Conservation (phyloP, 2,888 invertebrate species). For the Ormyrus labotus region DNA sequence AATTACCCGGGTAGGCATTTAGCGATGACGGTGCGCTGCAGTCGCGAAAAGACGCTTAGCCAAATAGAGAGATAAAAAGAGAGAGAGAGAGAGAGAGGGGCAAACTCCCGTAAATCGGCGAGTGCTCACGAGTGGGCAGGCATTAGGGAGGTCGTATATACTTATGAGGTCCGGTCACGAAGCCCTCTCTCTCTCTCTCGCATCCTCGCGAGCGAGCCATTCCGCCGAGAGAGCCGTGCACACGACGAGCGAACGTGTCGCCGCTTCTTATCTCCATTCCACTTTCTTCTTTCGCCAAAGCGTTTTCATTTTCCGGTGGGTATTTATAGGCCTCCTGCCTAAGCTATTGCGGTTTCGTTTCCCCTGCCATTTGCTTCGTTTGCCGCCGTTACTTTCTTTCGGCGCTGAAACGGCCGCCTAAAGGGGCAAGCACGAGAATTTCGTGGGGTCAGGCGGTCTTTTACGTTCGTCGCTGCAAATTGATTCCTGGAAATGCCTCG, state of each 20-base stretch:
- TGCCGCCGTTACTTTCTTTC: no score
- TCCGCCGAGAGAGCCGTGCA: not conserved
- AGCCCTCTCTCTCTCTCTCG: slow-evolving; percentile 51
- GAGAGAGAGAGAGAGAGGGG: not conserved
- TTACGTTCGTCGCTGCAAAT: no score
- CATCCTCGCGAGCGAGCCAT: not conserved
- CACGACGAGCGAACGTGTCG: not conserved
- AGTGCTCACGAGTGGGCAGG: not conserved
- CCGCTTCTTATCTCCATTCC: not conserved
- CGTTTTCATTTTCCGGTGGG: not conserved
- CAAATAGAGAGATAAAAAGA: not conserved
- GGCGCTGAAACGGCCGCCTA: no score
- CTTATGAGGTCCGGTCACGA: slow-evolving; percentile 67
- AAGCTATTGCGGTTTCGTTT: no score
- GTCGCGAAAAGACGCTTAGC: no score
- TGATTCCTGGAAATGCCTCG: no score
- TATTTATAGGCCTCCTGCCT: no score
- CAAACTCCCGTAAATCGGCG: slow-evolving; percentile 27
- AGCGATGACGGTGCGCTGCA: not conserved
- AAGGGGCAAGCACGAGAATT: no score
- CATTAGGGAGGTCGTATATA: slow-evolving; percentile 54
- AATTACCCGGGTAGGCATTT: not conserved
- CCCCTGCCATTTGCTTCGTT: no score
- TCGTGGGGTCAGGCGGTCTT: no score
- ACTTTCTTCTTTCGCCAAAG: not conserved